Base-by-base conservation (phyloP, 2,888 invertebrate species). In the Creontiades dilutus region DNA sequence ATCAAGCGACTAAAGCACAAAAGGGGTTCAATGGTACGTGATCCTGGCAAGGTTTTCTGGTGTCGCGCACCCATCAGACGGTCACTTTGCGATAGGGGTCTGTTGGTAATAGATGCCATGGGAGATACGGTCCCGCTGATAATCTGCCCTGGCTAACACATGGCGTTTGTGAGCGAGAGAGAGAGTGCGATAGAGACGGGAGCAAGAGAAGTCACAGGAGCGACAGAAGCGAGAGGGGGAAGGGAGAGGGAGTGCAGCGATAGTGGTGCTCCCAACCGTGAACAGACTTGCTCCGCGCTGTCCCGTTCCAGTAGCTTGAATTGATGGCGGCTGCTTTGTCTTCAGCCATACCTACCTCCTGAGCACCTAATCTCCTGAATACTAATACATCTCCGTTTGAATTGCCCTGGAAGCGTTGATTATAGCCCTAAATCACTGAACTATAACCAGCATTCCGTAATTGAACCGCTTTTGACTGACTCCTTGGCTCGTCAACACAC, bases 351-450 rank as follows among this genome's bases (percentile, higher is more conserved):
- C 82, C 47, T 52, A 82, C 82, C 82, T 82, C 82, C 82, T 82
- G 82, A 82, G 52, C 82, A 52, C 82, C 82, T 82, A 82, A 82
- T 82, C 82, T 52, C 47, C 82, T 82, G 82, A 82, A 82, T 82
- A 52, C 47, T 82, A 82, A 82, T 82, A 82, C 82, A 82, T 23
- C 47, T 27, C 46, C 82, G 82, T 82, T 68, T 82, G 82, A 82
- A 82, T 82, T 82, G 52, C 47, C 82, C 47, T 82, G 48, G 82
- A 82, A 82, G 82, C 82, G 82, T 82, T 27, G 82, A 82, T 82
- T 82, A 82, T 82, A 82, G 82, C 82, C 47, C 27, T 28, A 52
- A 82, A 27, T 52, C 82, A 82, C 47, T 48, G 48, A 82, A 82
- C 82, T 52, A 48, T 82, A 52, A 48, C 47, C 27, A 46, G 46